Percentiles rank a stretch among this genome's conserved stretches.
phyloP scores from a whole-genome alignment of 2,888 invertebrate species.

The Zeuzera pyrina region DNA sequence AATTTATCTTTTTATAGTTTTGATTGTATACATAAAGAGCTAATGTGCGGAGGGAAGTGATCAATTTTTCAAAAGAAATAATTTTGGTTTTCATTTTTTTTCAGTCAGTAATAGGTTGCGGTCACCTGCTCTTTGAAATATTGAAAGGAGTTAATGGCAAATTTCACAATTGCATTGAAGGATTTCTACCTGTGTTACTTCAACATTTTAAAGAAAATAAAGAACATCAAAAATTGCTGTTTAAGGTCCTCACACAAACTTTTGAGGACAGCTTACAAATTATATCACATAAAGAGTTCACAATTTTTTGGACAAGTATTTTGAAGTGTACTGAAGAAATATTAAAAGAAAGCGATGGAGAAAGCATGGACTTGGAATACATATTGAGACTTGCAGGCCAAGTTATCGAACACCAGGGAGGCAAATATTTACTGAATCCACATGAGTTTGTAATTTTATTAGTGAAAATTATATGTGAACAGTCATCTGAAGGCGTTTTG shows the following conservation, averaged over 20 bases:
- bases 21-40: not conserved
- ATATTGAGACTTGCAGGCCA: slow-evolving; percentile 74
- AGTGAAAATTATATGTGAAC: slow-evolving; percentile 59
- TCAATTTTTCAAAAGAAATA: too few relatives aligned
- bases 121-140: slow-evolving; percentile 90
- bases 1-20: slow-evolving; percentile 6
- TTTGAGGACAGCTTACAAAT: slow-evolving; percentile 75
- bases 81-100: slow-evolving; percentile 23
- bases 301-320: slow-evolving; percentile 76
- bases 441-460: slow-evolving; percentile 73
- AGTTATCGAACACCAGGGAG: slow-evolving; percentile 75
- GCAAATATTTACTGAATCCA: slow-evolving; percentile 75
- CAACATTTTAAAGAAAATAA: slow-evolving; percentile 69
- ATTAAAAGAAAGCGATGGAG: slow-evolving; percentile 41
- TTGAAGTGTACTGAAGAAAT: slow-evolving; percentile 45
- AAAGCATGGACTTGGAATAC: slow-evolving; percentile 45
- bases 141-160: slow-evolving; percentile 86
- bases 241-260: slow-evolving; percentile 77
- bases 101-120: slow-evolving; percentile 85
- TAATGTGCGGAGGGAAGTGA: not conserved
- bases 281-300: slow-evolving; percentile 76
- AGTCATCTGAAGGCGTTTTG: slow-evolving; percentile 57
- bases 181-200: slow-evolving; percentile 79
- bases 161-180: slow-evolving; percentile 87
- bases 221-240: slow-evolving; percentile 69